Conservation (phyloP, 1,140 invertebrate species). For the Spodoptera frugiperda region DNA sequence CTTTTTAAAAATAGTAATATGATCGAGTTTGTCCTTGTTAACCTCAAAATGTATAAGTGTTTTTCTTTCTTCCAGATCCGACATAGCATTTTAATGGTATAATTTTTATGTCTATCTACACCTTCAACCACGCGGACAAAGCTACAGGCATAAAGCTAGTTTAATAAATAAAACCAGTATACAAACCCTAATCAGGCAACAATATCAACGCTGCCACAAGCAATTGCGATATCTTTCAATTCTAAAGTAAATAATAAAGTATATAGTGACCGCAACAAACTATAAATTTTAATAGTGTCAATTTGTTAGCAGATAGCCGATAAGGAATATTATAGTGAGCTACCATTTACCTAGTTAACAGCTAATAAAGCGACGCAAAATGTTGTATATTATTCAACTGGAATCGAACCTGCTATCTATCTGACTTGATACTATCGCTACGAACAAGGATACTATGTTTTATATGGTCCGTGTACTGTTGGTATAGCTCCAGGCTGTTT, state of each 20-base stretch:
- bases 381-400: neutral
- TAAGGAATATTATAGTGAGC: conserved; percentile 1
- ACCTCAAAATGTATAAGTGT: no score
- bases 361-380: neutral
- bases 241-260: neutral
- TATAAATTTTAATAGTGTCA: conserved; percentile 24
- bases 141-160: no score
- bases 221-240: neutral
- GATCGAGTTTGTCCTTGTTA: no score
- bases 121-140: no score
- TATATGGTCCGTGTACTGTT: neutral
- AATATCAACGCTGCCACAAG: neutral
- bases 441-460: no score
- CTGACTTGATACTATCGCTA: neutral
- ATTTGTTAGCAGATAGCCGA: conserved; percentile 15
- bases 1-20: no score
- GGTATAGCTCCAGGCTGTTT: no score
- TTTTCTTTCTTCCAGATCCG: no score
- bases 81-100: no score
- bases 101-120: no score
- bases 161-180: no score
- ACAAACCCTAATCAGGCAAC: no score
- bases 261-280: neutral
- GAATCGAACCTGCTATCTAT: conserved; percentile 4
- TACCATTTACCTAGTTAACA: conserved; percentile 16